Percentiles rank a stretch among this genome's conserved stretches.
These are phyloP conservation scores for Cerastis leucographa DNA, from an alignment of 2,888 invertebrate species.

Conservation along the genomic window DNA sequence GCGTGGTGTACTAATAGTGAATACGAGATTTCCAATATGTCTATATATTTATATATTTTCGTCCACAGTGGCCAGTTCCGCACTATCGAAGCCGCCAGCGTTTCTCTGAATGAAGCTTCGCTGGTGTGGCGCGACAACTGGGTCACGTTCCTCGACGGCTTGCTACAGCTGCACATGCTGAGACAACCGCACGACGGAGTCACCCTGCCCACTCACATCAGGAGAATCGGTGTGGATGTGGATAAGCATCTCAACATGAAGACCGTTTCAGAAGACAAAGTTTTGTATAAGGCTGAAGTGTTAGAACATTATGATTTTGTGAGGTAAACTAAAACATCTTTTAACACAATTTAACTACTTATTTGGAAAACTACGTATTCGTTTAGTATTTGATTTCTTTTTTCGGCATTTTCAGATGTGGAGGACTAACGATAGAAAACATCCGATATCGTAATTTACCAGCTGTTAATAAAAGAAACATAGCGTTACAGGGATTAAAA, in stretches of 20 bases:
- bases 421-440: slow-evolving; percentile 68
- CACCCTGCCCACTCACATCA: slow-evolving; percentile 90
- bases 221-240: slow-evolving; percentile 65
- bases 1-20: too few species aligned
- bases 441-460: slow-evolving; percentile 61
- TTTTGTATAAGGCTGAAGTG: too few species aligned
- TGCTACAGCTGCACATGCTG: slow-evolving; percentile 92
- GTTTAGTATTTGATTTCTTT: not conserved
- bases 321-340: too few species aligned
- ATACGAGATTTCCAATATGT: too few species aligned
- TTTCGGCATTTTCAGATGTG: slow-evolving; percentile 66
- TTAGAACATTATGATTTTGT: too few species aligned
- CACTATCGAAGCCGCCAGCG: too few species aligned
- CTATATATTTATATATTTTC: too few species aligned
- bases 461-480: slow-evolving; percentile 24
- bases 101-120: too few species aligned
- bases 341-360: too few species aligned
- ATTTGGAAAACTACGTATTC: too few species aligned
- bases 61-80: too few species aligned
- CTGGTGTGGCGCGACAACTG: too few species aligned
- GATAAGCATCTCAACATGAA: slow-evolving; percentile 48
- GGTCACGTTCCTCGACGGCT: slow-evolving; percentile 93
- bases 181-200: slow-evolving; percentile 91
- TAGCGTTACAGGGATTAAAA: slow-evolving; percentile 49
- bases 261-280: slow-evolving; percentile 4